phyloP scores from a whole-genome alignment of 2,888 invertebrate genomes.

The Prenolepis imparis region DNA sequence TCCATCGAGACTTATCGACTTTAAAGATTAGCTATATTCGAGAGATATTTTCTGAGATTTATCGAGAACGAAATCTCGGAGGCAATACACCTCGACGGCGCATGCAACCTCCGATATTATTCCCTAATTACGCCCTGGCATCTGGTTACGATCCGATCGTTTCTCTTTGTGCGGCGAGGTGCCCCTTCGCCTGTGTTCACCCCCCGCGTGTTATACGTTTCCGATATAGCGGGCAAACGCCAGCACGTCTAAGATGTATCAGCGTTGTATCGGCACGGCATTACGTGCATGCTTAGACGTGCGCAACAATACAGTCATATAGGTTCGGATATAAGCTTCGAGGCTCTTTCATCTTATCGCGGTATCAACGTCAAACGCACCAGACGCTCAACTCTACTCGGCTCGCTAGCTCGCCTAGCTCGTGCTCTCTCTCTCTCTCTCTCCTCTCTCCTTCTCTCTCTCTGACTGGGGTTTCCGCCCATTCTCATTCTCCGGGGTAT shows the following conservation, averaged over 20 bases:
- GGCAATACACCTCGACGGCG: conserved; percentile 1
- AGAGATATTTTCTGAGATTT: neutral
- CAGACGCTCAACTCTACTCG: conserved; percentile 84
- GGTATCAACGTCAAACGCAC: conserved; percentile 86
- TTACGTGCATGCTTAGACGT: conserved; percentile 84
- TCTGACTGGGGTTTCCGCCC: conserved; percentile 81
- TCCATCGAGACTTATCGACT: neutral
- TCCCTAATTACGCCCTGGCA: conserved; percentile 47
- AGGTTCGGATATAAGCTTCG: conserved; percentile 84
- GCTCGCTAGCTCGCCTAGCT: conserved; percentile 56
- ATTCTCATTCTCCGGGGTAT: conserved; percentile 80
- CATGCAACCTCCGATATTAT: conserved; percentile 36
- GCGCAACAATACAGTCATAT: conserved; percentile 84
- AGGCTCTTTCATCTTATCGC: conserved; percentile 86
- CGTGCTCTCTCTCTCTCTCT: conserved; percentile 71
- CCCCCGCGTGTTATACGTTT: conserved; percentile 42
- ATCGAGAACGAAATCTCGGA: neutral
- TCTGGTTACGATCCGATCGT: conserved; percentile 52
- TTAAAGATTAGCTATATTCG: neutral
- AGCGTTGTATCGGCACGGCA: conserved; percentile 80
- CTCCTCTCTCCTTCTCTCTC: conserved; percentile 71
- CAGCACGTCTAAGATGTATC: conserved; percentile 71
- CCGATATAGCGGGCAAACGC: conserved; percentile 54
- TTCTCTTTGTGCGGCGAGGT: conserved; percentile 56
- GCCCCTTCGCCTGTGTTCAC: conserved; percentile 32